Evolutionary conservation across 2,888 invertebrate species (phyloP).

Genomic region (Philonicus albiceps): DNA sequence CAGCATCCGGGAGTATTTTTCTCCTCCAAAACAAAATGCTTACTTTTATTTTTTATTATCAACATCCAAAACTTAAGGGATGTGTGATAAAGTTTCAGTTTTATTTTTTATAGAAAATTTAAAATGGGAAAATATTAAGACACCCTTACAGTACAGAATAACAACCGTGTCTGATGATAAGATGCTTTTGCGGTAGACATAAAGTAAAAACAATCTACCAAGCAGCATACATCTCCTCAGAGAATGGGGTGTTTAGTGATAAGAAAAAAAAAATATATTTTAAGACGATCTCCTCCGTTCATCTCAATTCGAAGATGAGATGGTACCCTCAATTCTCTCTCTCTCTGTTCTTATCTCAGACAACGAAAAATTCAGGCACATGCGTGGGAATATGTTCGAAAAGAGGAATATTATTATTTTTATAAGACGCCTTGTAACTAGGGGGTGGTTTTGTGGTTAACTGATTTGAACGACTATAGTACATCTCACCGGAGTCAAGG

Average conservation of each 20-base stretch:
- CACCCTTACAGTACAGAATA: not conserved
- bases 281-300: not conserved
- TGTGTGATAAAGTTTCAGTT: not conserved
- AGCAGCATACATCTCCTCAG: not conserved
- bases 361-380: not conserved
- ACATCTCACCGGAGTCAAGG: not conserved
- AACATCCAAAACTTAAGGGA: not conserved
- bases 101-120: not conserved
- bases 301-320: not conserved
- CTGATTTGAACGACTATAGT: constrained; percentile 8
- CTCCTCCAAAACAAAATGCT: not conserved
- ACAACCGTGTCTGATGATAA: constrained; percentile 3
- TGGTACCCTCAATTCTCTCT: not conserved
- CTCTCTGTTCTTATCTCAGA: not conserved
- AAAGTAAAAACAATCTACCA: not conserved
- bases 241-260: constrained; percentile 32
- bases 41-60: too few species aligned
- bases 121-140: constrained; percentile 3
- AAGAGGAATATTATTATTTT: not conserved
- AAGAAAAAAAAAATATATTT: constrained; percentile 24
- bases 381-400: constrained; percentile 7
- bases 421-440: not conserved
- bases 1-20: not conserved
- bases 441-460: constrained; percentile 26
- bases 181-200: constrained; percentile 19